Evolutionary conservation across 2,888 invertebrate species (phyloP), one percentile per base, ranked within the genome.

Genomic region (Xestia sexstrigata): DNA sequence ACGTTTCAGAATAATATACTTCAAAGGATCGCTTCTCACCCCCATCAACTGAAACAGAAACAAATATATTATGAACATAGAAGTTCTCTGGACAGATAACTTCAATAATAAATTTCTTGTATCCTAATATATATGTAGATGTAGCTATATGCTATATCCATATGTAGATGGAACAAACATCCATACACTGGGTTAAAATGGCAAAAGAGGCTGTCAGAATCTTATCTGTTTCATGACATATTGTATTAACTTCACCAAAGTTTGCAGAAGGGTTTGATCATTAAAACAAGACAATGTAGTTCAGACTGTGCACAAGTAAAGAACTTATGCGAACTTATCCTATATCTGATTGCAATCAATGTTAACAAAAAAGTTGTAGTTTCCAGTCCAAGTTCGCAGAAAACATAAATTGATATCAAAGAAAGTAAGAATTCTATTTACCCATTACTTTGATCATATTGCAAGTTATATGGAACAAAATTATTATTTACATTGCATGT

Each of bases 1-100:
- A 97, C 85, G 97, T 97, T 89, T 98, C 98, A 89, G 98, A 98
- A 88, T 97, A 97, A 91, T 98, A 99, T n/a, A 99, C 97, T 95
- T 99, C 98, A 95, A 98, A 99, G 47, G 94, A 93, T 1, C 97
- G 94, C 77, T 96, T 93, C 2, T 93, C 92, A n/a, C 93, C 91
- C 71, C 94, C 93, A 74, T 95, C 93, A 88, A 89, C 96, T 81
- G 35, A 47, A 72, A n/a, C 26, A 52, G 30, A 58, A 49, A 42
- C 7, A 65, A 75, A 70, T n/a, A 47, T 26, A n/a, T 35, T 35
- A 5, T 49, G 2, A 47, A 30, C 11, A 42, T 8, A n/a, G n/a
- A 71, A 2, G 7, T 5, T 47, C 45, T 15, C 17, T 23, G 23
- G 39, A 23, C 23, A 60, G n/a, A 26, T 1, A 26, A 26, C 42